A percentile compares a stretch with the other conserved stretches of the same genome.
phyloP scores from a whole-genome alignment of 2,113 vertebrate species.

The Carassius carassius region DNA sequence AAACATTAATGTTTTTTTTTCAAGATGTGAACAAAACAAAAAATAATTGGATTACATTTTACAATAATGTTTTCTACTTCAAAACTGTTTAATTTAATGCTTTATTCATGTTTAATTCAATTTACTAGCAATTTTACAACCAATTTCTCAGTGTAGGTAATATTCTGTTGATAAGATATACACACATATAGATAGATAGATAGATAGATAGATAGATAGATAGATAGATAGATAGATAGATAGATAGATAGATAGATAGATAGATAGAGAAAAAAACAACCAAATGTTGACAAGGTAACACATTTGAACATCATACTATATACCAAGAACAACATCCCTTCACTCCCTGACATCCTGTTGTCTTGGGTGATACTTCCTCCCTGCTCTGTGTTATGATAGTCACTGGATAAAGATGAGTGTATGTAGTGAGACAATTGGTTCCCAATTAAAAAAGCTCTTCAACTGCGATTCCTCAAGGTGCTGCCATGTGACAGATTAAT shows the following conservation, averaged over 20 bases:
- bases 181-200: no score
- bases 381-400: slow-evolving; percentile 23
- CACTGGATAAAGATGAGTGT: slow-evolving; percentile 30
- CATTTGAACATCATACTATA: background rate
- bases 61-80: no score
- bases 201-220: no score
- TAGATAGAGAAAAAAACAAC: background rate
- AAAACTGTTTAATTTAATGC: no score
- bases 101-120: no score
- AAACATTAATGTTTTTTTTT: no score
- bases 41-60: no score
- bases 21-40: no score
- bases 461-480: slow-evolving; percentile 75
- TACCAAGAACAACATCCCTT: background rate
- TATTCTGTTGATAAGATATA: no score
- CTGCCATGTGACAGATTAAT: slow-evolving; percentile 80
- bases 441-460: slow-evolving; percentile 76
- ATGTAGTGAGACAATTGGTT: slow-evolving; percentile 49
- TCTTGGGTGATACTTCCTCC: slow-evolving; percentile 24
- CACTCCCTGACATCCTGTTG: background rate
- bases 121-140: no score
- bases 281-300: background rate
- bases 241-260: background rate
- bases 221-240: no score
- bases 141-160: no score